Evolutionary conservation across 2,113 vertebrate genomes (phyloP).

Genomic region (Terrapene triunguis): DNA sequence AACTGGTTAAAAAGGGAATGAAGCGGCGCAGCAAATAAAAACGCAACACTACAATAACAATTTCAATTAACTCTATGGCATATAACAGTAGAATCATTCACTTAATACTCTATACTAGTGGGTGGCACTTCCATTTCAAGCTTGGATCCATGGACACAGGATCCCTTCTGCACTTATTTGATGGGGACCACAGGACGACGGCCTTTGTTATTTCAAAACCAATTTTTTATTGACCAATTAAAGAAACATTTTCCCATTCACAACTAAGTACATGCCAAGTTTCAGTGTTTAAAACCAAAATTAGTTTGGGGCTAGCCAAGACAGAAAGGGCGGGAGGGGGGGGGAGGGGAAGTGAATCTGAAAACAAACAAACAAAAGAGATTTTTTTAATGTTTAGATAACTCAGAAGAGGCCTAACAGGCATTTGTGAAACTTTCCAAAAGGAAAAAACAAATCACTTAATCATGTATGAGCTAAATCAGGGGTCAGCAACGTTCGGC

Average conservation of each 20-base stretch:
- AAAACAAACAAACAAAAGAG: constrained; percentile 8
- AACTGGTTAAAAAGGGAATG: too few relatives aligned
- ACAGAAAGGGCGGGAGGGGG: background rate
- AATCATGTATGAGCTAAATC: background rate
- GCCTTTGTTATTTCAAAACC: background rate
- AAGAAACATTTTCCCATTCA: constrained; percentile 1
- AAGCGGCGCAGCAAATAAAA: too few relatives aligned
- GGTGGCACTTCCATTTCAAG: background rate
- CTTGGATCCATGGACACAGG: background rate
- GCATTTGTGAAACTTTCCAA: background rate
- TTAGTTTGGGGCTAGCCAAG: constrained; percentile 27
- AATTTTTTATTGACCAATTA: background rate
- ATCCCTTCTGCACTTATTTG: background rate
- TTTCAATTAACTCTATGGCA: too few relatives aligned
- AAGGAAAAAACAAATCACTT: background rate
- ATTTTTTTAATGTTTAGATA: background rate
- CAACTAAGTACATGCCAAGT: constrained; percentile 17
- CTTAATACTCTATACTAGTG: too few relatives aligned
- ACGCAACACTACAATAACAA: too few relatives aligned
- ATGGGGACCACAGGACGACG: accelerated
- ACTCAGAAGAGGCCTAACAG: background rate
- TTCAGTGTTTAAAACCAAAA: background rate
- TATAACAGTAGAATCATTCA: too few relatives aligned
- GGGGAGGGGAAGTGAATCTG: background rate
- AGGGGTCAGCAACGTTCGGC: background rate